Conservation (phyloP, 2,888 invertebrate species). For the Sericinus montela region DNA sequence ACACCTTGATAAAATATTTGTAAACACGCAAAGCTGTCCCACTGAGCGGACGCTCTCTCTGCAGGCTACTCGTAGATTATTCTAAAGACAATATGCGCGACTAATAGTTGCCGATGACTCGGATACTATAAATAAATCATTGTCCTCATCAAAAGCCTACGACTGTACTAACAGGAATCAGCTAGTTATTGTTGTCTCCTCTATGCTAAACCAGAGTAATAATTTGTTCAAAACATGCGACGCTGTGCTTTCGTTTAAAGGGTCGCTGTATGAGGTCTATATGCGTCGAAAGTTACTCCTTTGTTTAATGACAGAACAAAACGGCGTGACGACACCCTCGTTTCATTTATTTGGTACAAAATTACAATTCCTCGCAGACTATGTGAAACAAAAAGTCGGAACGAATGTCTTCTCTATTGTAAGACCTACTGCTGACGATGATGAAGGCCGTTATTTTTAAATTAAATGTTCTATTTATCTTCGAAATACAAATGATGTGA, state of each 20-base stretch:
- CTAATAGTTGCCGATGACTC: constrained; percentile 72
- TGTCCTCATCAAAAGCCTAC: constrained; percentile 43
- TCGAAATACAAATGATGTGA: constrained; percentile 30
- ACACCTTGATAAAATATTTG: constrained; percentile 77
- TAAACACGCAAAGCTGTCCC: constrained; percentile 73
- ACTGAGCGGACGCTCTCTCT: constrained; percentile 50
- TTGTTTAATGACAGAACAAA: constrained; percentile 72
- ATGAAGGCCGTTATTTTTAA: constrained; percentile 66
- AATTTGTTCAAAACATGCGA: constrained; percentile 73
- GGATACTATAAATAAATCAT: constrained; percentile 70
- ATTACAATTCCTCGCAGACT: constrained; percentile 56
- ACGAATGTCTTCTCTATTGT: constrained; percentile 56
- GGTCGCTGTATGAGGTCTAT: constrained; percentile 68
- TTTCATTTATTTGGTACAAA: constrained; percentile 60
- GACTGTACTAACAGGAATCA: constrained; percentile 67
- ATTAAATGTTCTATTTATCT: constrained; percentile 46
- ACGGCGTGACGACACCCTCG: constrained; percentile 74
- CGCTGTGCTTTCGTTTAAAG: constrained; percentile 49
- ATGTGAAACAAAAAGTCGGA: constrained; percentile 61
- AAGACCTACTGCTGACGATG: constrained; percentile 46
- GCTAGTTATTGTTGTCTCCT: constrained; percentile 58
- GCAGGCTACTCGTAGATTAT: constrained; percentile 33
- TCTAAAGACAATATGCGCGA: constrained; percentile 58
- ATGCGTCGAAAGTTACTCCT: constrained; percentile 47
- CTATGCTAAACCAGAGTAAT: constrained; percentile 76